Evolutionary conservation across 2,888 invertebrate genomes (phyloP), one percentile per base, ranked within the genome.

Genomic region (Mactromeris polynyma): DNA sequence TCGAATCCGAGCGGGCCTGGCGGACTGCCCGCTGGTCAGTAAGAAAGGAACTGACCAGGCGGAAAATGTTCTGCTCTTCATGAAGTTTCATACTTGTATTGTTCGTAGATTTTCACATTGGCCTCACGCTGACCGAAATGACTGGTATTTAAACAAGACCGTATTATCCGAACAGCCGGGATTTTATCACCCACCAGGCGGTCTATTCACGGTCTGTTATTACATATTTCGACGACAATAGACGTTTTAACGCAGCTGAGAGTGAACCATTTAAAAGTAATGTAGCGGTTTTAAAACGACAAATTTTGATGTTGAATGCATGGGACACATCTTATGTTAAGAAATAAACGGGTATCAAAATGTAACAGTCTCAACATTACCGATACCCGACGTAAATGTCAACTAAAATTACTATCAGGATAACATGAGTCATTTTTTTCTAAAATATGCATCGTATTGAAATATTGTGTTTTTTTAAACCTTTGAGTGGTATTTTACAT

Each of bases 161-260:
- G 86, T 84, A 89, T 89, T 84, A 86, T 31, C 89, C 14, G 83
- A 84, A 73, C 54, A 38, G 31, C 3, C 80, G 54, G 64, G 36
- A 77, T 79, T 86, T 84, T 81, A 80, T 73, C 64, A n/a, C 81
- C 31, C 38, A 46, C 36, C 73, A 11, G 79, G 83, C 54, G 89
- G 83, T 79, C 69, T 78, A 84, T 81, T 89, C 84, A 80, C 7
- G 81, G 38, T 42, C 86, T 89, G 86, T 89, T 89, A 89, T 89
- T 89, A 83, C 89, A 86, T 86, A 83, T 40, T 80, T 69, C 46
- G 36, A 69, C 51, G 40, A 89, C 83, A 89, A 89, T 82, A 79
- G 82, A 78, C 80, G 64, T 64, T 85, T 82, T 85, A 81, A 82
- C 88, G 78, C 85, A 83, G 83, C 73, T 82, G 79, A 58, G 78